Evolutionary conservation across 2,888 invertebrate species (phyloP).

Genomic region (Germaria angustata): DNA sequence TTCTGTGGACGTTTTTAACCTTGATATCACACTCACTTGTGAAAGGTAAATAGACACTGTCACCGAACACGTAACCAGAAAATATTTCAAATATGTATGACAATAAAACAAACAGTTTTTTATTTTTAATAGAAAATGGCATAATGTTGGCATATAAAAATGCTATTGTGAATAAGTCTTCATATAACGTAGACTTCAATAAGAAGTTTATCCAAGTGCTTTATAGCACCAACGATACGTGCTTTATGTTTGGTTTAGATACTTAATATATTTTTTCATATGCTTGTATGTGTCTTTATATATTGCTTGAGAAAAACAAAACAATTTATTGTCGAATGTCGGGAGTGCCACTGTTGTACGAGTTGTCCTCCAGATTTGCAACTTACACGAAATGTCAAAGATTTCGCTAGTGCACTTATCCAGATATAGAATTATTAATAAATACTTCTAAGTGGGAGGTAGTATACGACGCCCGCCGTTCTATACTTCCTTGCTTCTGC

Average conservation of each 20-base stretch:
- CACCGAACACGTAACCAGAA: not conserved
- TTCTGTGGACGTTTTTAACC: conserved; percentile 11
- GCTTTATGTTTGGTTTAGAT: conserved; percentile 25
- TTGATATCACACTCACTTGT: not conserved
- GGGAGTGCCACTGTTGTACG: too few relatives aligned
- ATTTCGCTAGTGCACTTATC: too few relatives aligned
- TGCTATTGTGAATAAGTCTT: not conserved
- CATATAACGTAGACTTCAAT: not conserved
- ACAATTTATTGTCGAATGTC: too few relatives aligned
- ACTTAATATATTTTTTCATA: not conserved
- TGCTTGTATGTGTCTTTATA: too few relatives aligned
- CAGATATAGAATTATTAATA: too few relatives aligned
- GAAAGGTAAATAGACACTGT: not conserved
- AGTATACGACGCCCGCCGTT: too few relatives aligned
- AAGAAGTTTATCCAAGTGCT: conserved; percentile 35
- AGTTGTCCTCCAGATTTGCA: too few relatives aligned
- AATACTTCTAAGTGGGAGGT: too few relatives aligned
- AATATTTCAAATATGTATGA: not conserved
- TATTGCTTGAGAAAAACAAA: not conserved
- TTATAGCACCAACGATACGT: conserved; percentile 47
- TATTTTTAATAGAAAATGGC: not conserved
- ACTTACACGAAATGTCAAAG: too few relatives aligned
- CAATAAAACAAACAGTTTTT: not conserved
- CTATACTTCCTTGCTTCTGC: too few relatives aligned
- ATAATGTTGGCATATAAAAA: too few relatives aligned